A percentile compares a stretch with the other conserved stretches of the same genome.
Evolutionary conservation across 2,888 invertebrate genomes (phyloP).

Genomic region (Drosophila robusta): DNA sequence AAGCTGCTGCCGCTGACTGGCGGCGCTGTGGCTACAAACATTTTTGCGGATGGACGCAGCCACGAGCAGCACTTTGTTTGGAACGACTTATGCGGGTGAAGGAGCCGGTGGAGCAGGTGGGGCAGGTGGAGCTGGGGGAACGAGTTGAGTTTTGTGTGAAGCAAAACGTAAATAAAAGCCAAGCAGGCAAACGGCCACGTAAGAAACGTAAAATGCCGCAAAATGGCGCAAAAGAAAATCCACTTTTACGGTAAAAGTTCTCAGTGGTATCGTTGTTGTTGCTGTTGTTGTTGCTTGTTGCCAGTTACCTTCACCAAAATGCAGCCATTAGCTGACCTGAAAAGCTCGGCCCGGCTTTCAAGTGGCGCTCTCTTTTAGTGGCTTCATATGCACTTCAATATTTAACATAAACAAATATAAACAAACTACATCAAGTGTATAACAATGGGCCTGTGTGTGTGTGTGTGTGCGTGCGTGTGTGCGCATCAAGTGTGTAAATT

Average conservation of each 20-base stretch:
- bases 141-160: conserved; percentile 60
- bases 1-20: conserved; percentile 56
- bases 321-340: conserved; percentile 75
- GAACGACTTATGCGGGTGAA: conserved; percentile 27
- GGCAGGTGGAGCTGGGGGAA: conserved; percentile 6
- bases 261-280: conserved; percentile 36
- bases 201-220: conserved; percentile 75
- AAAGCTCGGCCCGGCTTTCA: conserved; percentile 46
- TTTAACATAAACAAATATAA: conserved; percentile 76
- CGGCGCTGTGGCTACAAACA: conserved; percentile 64
- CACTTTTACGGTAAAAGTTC: conserved; percentile 76
- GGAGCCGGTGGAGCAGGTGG: background rate
- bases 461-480: conserved; percentile 11
- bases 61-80: conserved; percentile 72
- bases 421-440: conserved; percentile 65
- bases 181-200: conserved; percentile 53
- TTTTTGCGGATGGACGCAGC: conserved; percentile 77
- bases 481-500: conserved; percentile 22
- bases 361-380: conserved; percentile 54
- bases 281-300: conserved; percentile 18
- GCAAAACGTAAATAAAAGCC: conserved; percentile 67
- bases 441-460: conserved; percentile 36
- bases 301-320: conserved; percentile 57
- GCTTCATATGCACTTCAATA: conserved; percentile 70
- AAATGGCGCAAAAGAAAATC: conserved; percentile 77